Base-by-base conservation (phyloP, 2,888 invertebrate genomes). In the Patella ulyssiponensis region DNA sequence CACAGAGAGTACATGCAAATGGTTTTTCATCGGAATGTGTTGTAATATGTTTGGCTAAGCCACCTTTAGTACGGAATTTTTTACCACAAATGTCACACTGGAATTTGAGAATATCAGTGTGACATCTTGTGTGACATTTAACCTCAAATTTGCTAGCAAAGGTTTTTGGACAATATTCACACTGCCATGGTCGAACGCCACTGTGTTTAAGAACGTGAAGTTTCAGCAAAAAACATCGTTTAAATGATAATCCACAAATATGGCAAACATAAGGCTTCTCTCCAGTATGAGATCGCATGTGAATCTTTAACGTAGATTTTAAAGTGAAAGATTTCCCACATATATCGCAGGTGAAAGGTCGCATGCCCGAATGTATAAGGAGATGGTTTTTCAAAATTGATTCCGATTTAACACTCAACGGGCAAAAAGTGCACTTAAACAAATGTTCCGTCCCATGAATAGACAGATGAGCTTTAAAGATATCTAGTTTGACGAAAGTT, bases 191-290 rank as follows among this genome's bases (percentile, higher is more conserved):
- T 64, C 23, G 20, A 20, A 23, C 64, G 20, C 64, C 64, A 9
- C 20, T 23, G 23, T 64, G 64, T 11, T 64, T 64, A 11, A 23
- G 20, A 23, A 64, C 64, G 17, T 64, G 64, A 20, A 64, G 20
- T 23, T 64, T 64, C 20, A 64, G 64, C 23, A 23, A 20, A 23
- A 23, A 23, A 12, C 64, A 20, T 12, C 64, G 5, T 20, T 23
- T 20, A 64, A 23, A 64, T 20, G 20, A 23, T 20, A 23, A 20
- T 23, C 64, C 64, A 64, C 64, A 64, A 20, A 64, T 14, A 64
- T 64, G 64, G 14, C 64, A 64, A 23, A 64, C 23, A 64, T 23
- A 64, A 23, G 64, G 64, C 14, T 64, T 64, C 64, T 64, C 64
- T 14, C 64, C 64, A 23, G 64, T 64, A 23, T 64, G 64, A 23